Evolutionary conservation across 1,140 invertebrate genomes (phyloP), one percentile per base, ranked within the genome.

Genomic region (Anthonomus grandis): DNA sequence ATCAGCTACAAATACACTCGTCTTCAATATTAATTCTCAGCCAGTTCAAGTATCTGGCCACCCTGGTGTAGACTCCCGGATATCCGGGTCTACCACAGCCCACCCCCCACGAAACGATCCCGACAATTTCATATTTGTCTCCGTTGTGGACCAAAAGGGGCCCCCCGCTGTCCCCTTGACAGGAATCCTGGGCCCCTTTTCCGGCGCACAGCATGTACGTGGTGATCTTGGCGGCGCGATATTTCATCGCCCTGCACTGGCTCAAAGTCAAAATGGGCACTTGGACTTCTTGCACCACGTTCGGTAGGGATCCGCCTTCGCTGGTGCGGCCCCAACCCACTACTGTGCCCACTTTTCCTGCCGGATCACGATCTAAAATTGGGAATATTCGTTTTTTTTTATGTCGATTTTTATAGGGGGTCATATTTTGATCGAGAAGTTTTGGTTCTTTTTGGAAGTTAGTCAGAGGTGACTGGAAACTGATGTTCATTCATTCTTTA

Each of bases 111-210:
- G 82, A 83, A 1, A 82, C 80, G n/a, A 83, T 78, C n/a, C 88
- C 87, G 46, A 87, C 84, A 24, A 90, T 84, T 74, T 89, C 86
- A 59, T 81, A 83, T 73, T 81, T 86, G 48, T 86, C 84, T 12
- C 81, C 83, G 60, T 83, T 81, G 57, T 85, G 83, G 6, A 90
- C 70, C 0, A 90, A 72, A 23, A 91, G 73, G 0, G 89, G 89
- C 0, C 89, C 89, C n/a, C 89, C 89, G 60, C 87, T 89, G 66
- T 91, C 88, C 2, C 89, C 89, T 75, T 87, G 90, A 66, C 90
- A 93, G 0, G 89, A 91, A 74, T 93, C 90, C 63, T 86, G 84
- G 6, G 81, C 83, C 19, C 87, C 86, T 63, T 82, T 80, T 21
- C 89, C 89, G 15, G 89, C 86, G 73, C 86, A 89, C 48, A 88